Base-by-base conservation (phyloP, 2,113 vertebrate species). In the Tupaia tana region DNA sequence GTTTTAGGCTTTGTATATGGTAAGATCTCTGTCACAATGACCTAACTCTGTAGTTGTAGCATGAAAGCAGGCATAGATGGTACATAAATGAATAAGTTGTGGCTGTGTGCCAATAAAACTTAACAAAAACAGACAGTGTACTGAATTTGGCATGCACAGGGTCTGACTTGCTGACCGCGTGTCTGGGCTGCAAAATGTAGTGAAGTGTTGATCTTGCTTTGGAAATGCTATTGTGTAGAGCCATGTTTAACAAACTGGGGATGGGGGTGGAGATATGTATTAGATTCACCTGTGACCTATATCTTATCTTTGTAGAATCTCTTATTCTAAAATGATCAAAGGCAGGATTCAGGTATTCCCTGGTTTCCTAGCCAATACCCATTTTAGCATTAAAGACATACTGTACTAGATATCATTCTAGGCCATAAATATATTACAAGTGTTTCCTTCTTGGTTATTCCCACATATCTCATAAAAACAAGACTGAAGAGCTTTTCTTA, bases 181-280 rank as follows among this genome's bases (percentile, higher is more conserved):
- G 66, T 93, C 75, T 97, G 89, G 80, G 90, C 87, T 87, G 43
- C 25, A 80, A 81, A 93, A 87, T 93, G 27, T 77, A 61, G 27
- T 80, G 25, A 69, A 56, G 6, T 86, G 70, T 89, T 94, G 52
- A 63, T 94, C 43, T 88, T 94, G 9, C n/a, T 89, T 74, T 34
- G 8, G 52, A 86, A 94, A 91, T 86, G 86, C 84, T 91, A 75
- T 67, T 84, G 18, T 63, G 19, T 24, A 84, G 18, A 93, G 27
- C 25, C 78, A 12, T 89, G 64, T 91, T 95, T 92, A 71, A 16
- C 52, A 81, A 95, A 94, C 31, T 79, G 52, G 27, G 29, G 7
- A 22, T 67, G 20, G 18, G 14, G 24, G 18, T 67, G n/a, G 25
- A 16, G 25, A 6, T 87, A 64, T 73, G 8, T 73, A 85, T 85